Evolutionary conservation across 2,113 vertebrate genomes (phyloP), one percentile per base, ranked within the genome.

Genomic region (Brienomyrus brachyistius): DNA sequence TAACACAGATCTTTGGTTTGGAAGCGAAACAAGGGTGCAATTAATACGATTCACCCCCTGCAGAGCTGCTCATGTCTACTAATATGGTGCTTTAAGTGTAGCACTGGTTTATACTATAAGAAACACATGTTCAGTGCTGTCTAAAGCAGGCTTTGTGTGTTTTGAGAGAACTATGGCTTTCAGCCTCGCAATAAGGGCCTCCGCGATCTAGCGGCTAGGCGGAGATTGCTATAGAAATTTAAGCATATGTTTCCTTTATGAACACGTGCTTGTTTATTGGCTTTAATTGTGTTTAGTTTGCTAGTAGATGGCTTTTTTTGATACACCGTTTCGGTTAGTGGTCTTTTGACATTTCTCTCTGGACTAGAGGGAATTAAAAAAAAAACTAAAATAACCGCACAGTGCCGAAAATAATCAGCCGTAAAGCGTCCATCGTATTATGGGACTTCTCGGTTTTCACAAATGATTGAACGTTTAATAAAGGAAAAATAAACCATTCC

Each of bases 401-500:
- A 47, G 40, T 47, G 43, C 80, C 31, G 80, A 45, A 48, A 43
- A 47, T 83, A 47, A 48, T 48, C 80, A 47, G 43, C 43, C 40
- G 80, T n/a, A 9, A 83, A 47, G 17, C 80, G 80, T 83, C 45
- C 40, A 19, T 82, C 48, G 74, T 84, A 82, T 40, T 90, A 82
- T 17, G 66, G 86, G 77, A 90, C 82, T 90, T 66, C 74, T 82
- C 52, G 86, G 51, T 56, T 88, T 90, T 87, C 51, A 48, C 70
- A 31, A 35, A 27, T 80, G 90, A 90, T 88, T 90, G 87, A 90
- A 84, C 43, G 70, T 87, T 90, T 88, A 90, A 88, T 90, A 62
- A 90, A 90, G 40, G 52, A 56, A 84, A 59, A 86, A 43, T 85
- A 66, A 47, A 23, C 31, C 47, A 95, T 95, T 93, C 94, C 95